Percentiles rank a stretch among this genome's conserved stretches.
Evolutionary conservation across 2,113 vertebrate species (phyloP).

Genomic region (Bungarus multicinctus): DNA sequence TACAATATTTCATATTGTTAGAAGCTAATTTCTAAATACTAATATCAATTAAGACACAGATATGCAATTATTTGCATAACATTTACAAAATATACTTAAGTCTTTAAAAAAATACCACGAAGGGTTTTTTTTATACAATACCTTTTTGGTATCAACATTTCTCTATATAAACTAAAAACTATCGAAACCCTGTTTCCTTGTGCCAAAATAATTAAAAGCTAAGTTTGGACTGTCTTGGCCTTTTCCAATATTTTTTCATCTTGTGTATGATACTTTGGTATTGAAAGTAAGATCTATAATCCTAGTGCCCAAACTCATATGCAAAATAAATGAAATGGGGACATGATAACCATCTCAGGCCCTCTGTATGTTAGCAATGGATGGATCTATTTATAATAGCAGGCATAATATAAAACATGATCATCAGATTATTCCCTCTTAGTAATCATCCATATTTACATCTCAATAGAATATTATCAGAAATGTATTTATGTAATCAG

Average conservation of each 20-base stretch:
- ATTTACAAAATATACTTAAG: constrained; percentile 30
- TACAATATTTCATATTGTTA: constrained; percentile 13
- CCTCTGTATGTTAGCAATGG: constrained; percentile 18
- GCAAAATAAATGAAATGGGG: constrained; percentile 29
- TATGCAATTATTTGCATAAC: constrained; percentile 13
- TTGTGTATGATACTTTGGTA: constrained; percentile 7
- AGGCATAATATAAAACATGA: constrained; percentile 33
- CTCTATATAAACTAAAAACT: constrained; percentile 43
- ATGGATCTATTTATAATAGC: constrained; percentile 45
- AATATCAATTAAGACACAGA: constrained; percentile 5
- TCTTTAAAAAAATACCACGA: constrained; percentile 35
- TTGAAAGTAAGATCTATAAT: constrained; percentile 37
- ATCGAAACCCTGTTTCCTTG: constrained; percentile 29
- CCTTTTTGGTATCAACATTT: constrained; percentile 22
- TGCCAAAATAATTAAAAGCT: constrained; percentile 23
- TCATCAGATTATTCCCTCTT: constrained; percentile 32
- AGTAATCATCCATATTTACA: constrained; percentile 28
- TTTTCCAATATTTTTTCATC: constrained; percentile 29
- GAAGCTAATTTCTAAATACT: constrained; percentile 29
- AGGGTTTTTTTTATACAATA: constrained; percentile 40
- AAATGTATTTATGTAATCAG: constrained; percentile 21
- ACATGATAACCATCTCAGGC: constrained; percentile 30
- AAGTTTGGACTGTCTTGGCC: constrained; percentile 7
- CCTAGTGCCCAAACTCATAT: constrained; percentile 38
- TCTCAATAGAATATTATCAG: constrained; percentile 50